Percentiles rank a stretch among this genome's conserved stretches.
These are phyloP conservation scores for Patiria pectinifera DNA, from an alignment of 53 echinoderm and acorn worm genomes.

Conservation along the genomic window DNA sequence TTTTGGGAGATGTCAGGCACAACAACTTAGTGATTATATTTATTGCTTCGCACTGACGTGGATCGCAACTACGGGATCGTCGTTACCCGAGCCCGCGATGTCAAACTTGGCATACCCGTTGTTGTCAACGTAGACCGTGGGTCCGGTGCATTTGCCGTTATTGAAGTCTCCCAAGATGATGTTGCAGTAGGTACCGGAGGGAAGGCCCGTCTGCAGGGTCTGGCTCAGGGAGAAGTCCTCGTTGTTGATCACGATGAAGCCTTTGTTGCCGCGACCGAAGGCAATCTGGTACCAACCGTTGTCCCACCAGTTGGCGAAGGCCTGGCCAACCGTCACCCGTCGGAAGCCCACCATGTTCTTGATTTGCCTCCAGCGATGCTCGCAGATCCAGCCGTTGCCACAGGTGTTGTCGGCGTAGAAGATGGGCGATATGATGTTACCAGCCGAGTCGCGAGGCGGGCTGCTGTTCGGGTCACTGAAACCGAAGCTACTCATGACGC, in stretches of 20 bases:
- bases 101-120: slow-evolving; percentile 55
- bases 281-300: slow-evolving; percentile 78
- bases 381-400: slow-evolving; percentile 82
- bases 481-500: slow-evolving; percentile 93
- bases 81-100: slow-evolving; percentile 42
- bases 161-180: slow-evolving; percentile 69
- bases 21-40: neutral
- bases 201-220: slow-evolving; percentile 70
- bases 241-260: slow-evolving; percentile 84
- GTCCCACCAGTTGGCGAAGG: slow-evolving; percentile 84
- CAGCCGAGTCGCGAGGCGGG: slow-evolving; percentile 70
- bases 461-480: slow-evolving; percentile 68
- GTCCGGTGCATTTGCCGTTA: slow-evolving; percentile 55
- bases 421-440: slow-evolving; percentile 53
- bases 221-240: slow-evolving; percentile 42
- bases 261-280: slow-evolving; percentile 81
- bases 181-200: slow-evolving; percentile 78
- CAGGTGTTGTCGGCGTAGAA: slow-evolving; percentile 69
- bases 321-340: slow-evolving; percentile 62
- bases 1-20: neutral
- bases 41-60: slow-evolving; percentile 65
- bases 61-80: slow-evolving; percentile 73
- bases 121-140: slow-evolving; percentile 59
- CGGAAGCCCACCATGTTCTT: slow-evolving; percentile 84
- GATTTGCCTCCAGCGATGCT: slow-evolving; percentile 86